phyloP scores from a whole-genome alignment of 2,797 vertebrate genomes.

The Oreonectes daqikongensis region DNA sequence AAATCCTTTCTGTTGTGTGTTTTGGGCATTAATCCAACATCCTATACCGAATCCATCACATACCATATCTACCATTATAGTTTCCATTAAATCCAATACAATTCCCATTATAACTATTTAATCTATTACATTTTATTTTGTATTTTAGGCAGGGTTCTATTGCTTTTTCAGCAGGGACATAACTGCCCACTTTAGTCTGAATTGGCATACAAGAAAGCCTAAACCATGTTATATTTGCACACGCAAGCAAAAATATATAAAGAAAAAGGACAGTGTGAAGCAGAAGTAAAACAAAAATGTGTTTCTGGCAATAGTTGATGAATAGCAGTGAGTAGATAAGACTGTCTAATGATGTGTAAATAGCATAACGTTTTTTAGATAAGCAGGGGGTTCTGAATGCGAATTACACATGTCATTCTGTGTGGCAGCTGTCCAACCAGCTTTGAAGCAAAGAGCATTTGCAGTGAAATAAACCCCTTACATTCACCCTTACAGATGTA shows the following conservation, averaged over 20 bases:
- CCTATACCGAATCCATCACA: too few species aligned
- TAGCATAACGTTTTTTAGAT: conserved; percentile 49
- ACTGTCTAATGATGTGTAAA: conserved; percentile 72
- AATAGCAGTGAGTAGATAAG: conserved; percentile 65
- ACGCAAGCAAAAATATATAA: conserved; percentile 14
- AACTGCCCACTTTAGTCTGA: too few species aligned
- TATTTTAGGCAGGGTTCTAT: too few species aligned
- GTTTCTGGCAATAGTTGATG: conserved; percentile 63
- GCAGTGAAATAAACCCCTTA: conserved; percentile 18
- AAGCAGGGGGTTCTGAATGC: conserved; percentile 31
- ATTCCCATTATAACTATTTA: too few species aligned
- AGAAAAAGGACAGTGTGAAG: too few species aligned
- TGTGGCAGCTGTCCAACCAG: conserved; percentile 9
- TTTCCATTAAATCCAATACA: too few species aligned
- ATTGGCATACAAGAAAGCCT: neutral
- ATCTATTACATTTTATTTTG: too few species aligned
- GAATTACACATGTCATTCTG: conserved; percentile 60
- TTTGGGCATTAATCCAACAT: too few species aligned
- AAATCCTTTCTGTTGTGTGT: too few species aligned
- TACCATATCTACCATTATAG: too few species aligned
- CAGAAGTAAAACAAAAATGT: conserved; percentile 17
- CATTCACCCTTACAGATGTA: conserved; percentile 8
- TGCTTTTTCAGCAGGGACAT: too few species aligned
- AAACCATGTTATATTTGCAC: conserved; percentile 1
- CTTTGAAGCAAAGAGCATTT: conserved; percentile 35